phyloP scores from a whole-genome alignment of 1,140 invertebrate genomes.

The Bombus pascuorum region DNA sequence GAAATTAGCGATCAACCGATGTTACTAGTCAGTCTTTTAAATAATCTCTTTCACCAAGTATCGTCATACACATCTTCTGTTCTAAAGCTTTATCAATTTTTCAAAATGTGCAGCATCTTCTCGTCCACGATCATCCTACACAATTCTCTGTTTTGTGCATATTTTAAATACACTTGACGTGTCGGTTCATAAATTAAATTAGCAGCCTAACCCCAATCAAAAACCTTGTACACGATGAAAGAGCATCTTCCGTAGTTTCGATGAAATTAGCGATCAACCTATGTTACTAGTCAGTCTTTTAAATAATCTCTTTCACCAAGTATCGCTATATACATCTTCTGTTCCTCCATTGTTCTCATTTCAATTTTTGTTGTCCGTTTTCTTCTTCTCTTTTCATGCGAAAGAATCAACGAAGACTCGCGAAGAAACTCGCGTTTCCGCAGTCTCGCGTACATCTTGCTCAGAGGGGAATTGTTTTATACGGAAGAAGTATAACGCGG shows the following conservation, averaged over 20 bases:
- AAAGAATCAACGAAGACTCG: not conserved
- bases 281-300: not conserved
- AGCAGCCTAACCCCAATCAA: too few species aligned
- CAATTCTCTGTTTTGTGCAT: too few species aligned
- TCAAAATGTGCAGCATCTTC: too few species aligned
- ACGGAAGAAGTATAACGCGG: constrained; percentile 33
- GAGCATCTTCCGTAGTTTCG: too few species aligned
- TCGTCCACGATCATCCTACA: too few species aligned
- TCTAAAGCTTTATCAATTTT: too few species aligned
- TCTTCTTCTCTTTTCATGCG: not conserved
- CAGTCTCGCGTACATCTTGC: constrained; percentile 21
- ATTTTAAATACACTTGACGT: too few species aligned
- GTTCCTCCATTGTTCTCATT: not conserved
- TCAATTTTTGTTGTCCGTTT: not conserved
- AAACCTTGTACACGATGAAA: too few species aligned
- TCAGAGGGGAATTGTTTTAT: constrained; percentile 41
- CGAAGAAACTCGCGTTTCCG: constrained; percentile 35
- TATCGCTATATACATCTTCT: too few species aligned
- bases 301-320: not conserved
- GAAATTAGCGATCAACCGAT: too few species aligned
- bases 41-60: not conserved
- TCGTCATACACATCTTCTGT: not conserved
- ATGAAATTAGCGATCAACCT: too few species aligned
- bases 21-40: not conserved
- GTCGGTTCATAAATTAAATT: too few species aligned